Base-by-base conservation (phyloP, 2,888 invertebrate species). In the Drosophila acutilabella region DNA sequence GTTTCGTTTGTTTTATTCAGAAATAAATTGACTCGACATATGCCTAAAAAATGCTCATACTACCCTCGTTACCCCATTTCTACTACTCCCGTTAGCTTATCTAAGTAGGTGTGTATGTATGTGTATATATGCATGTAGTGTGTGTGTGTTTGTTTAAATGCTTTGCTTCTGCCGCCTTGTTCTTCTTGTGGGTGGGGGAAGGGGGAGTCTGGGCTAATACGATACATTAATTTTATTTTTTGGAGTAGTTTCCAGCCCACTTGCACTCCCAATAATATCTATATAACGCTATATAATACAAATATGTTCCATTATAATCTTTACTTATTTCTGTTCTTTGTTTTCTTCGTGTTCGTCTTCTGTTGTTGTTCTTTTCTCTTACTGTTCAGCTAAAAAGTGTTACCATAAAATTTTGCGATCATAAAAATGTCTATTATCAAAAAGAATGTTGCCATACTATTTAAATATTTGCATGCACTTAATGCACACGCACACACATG, bases 351-450 rank as follows among this genome's bases (percentile, higher is more conserved):
- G 6, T 14, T 36, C 10, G 23, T 26, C 8, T 14, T 23, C 4
- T 16, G 36, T 45, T 61, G 41, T 61, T 54, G 36, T 45, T 48
- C 14, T 26, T 26, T 8, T 18, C 13, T 56, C 50, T 47, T 64
- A 66, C 60, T 51, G 42, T 66, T 69, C 73, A 61, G 62, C 59
- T 77, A 74, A 79, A 57, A 81, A 68, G 70, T 79, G 71, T 74
- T 71, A 48, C 67, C 67, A 64, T 77, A 67, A 71, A 74, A 77
- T 58, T 18, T 59, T 51, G 67, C 70, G 64, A 74, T 56, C 62
- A 64, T 66, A 71, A 74, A 74, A 74, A 75, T 71, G 68, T 40
- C 72, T 83, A 81, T 64, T 85, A 84, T 83, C 85, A 83, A 83
- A 82, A 84, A 71, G 79, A 47, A 23, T 18, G 47, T 48, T 20